These are phyloP conservation scores for Ophion slaviceki DNA, from an alignment of 2,888 invertebrate species.

Conservation along the genomic window DNA sequence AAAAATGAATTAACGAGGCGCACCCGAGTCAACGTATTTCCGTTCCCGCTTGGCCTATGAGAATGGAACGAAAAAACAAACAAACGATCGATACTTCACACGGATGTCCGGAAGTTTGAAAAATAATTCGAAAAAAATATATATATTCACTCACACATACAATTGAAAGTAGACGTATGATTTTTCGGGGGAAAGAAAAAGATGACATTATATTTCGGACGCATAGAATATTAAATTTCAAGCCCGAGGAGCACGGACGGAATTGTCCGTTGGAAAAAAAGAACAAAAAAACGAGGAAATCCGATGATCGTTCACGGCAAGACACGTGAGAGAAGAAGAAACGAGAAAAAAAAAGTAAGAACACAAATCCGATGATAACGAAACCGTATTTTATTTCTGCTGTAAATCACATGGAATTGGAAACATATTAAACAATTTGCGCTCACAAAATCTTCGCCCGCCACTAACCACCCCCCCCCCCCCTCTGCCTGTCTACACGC, in stretches of 20 bases:
- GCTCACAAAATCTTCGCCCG: conserved; percentile 77
- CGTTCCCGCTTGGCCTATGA: conserved; percentile 44
- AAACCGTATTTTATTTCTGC: conserved; percentile 67
- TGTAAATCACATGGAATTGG: conserved; percentile 75
- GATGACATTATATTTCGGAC: conserved; percentile 52
- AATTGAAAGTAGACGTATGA: conserved; percentile 48
- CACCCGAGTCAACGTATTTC: conserved; percentile 58
- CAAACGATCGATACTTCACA: conserved; percentile 40
- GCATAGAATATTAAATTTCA: conserved; percentile 52
- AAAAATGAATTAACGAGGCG: conserved; percentile 64
- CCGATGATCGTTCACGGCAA: neutral
- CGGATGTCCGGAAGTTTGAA: conserved; percentile 28
- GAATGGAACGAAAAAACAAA: conserved; percentile 33
- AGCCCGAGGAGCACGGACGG: conserved; percentile 38
- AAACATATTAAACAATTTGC: conserved; percentile 80
- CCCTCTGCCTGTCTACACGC: conserved; percentile 75
- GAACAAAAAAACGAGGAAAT: neutral
- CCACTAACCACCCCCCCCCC: conserved; percentile 73
- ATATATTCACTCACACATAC: neutral
- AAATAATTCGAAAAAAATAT: too few relatives aligned
- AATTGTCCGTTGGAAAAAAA: conserved; percentile 13
- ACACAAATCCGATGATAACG: conserved; percentile 21
- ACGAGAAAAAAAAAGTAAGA: conserved; percentile 30
- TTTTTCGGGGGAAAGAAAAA: conserved; percentile 31
- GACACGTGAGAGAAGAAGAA: conserved; percentile 31